Conservation (phyloP, 2,113 vertebrate genomes). For the Columba janthina region DNA sequence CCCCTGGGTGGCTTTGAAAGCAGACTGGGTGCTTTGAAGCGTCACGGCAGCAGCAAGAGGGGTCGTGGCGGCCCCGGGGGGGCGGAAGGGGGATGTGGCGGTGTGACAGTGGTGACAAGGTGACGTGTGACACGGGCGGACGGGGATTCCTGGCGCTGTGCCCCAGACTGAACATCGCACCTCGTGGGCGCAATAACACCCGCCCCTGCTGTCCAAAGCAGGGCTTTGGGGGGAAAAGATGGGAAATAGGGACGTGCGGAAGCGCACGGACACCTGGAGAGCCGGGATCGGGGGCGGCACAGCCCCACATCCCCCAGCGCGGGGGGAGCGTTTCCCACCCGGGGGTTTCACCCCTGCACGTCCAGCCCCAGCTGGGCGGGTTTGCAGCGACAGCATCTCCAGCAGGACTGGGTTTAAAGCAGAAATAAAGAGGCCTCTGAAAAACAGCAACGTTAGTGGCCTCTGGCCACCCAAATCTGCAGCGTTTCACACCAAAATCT, state of each 20-base stretch:
- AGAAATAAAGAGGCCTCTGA: not conserved
- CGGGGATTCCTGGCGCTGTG: not conserved
- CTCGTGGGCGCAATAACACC: not conserved
- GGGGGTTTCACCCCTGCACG: not conserved
- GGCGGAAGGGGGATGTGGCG: not conserved
- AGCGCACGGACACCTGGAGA: rapidly evolving
- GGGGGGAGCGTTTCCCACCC: not conserved
- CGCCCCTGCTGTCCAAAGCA: no score
- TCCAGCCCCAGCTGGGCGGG: not conserved
- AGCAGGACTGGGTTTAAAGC: not conserved
- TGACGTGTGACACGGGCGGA: not conserved
- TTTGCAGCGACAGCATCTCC: not conserved
- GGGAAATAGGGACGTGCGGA: rapidly evolving
- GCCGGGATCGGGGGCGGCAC: not conserved
- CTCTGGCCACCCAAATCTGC: rapidly evolving
- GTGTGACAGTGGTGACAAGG: not conserved
- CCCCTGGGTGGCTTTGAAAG: not conserved
- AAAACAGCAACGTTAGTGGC: no score
- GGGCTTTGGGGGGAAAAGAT: not conserved
- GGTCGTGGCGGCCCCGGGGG: not conserved
- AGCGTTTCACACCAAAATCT: rapidly evolving
- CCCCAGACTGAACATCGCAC: not conserved
- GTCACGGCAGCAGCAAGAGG: not conserved
- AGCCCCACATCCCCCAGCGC: not conserved
- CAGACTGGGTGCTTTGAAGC: not conserved